These are phyloP conservation scores for Galbula dea DNA, from an alignment of 2,113 vertebrate genomes.

Conservation along the genomic window DNA sequence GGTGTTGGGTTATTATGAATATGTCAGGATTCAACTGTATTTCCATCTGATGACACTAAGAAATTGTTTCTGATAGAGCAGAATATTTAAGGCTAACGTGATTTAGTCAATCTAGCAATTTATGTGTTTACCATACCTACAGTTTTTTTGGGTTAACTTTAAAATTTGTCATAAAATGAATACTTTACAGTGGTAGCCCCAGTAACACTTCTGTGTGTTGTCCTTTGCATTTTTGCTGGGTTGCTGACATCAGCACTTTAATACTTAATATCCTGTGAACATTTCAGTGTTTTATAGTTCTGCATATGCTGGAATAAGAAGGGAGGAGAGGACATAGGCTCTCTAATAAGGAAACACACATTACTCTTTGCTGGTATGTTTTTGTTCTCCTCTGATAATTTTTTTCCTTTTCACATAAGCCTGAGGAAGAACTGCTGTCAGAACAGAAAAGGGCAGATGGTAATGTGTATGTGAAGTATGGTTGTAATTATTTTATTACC, in stretches of 20 bases:
- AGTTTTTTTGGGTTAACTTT: background rate
- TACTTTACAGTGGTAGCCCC: background rate
- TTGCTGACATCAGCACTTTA: constrained; percentile 34
- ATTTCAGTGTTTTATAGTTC: constrained; percentile 41
- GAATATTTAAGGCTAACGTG: background rate
- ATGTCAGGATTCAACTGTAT: background rate
- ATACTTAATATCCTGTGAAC: constrained; percentile 57
- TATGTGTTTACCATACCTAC: background rate
- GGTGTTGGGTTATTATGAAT: background rate
- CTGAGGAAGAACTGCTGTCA: constrained; percentile 13
- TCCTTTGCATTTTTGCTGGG: constrained; percentile 49
- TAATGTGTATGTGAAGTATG: constrained; percentile 9
- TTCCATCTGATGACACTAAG: background rate
- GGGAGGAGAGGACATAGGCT: background rate
- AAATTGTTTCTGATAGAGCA: background rate
- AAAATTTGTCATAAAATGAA: constrained; percentile 1
- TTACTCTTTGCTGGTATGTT: constrained; percentile 21
- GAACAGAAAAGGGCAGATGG: constrained; percentile 21
- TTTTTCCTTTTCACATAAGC: constrained; percentile 6
- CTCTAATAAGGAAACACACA: constrained; percentile 5
- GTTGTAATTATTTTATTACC: constrained; percentile 54
- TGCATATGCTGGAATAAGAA: background rate
- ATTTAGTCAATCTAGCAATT: background rate
- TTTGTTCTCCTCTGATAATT: background rate
- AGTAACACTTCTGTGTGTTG: constrained; percentile 45